These are phyloP conservation scores for Oncorhynchus tshawytscha DNA, from an alignment of 2,113 vertebrate genomes.

Conservation along the genomic window DNA sequence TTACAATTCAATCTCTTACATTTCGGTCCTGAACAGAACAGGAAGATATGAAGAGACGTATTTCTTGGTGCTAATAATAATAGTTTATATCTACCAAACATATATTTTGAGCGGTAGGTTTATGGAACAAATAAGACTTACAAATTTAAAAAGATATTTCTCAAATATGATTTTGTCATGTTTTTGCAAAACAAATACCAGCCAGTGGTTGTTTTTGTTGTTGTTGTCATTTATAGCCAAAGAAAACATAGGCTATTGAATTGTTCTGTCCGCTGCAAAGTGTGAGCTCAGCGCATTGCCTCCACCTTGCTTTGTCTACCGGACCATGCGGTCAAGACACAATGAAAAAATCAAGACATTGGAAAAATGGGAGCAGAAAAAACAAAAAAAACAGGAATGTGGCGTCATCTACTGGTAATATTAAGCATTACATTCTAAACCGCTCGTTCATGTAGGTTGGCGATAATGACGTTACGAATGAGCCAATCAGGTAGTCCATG, in stretches of 20 bases:
- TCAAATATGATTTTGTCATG: background rate
- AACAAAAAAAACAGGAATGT: background rate
- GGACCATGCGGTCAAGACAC: conserved; percentile 44
- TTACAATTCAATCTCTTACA: background rate
- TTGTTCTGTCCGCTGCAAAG: background rate
- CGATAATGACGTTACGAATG: no score
- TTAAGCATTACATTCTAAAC: conserved; percentile 23
- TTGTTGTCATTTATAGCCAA: background rate
- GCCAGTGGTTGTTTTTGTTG: background rate
- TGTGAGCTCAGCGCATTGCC: background rate
- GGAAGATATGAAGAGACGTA: background rate
- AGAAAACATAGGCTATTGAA: no score
- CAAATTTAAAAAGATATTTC: background rate
- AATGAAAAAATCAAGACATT: conserved; percentile 14
- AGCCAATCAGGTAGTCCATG: no score
- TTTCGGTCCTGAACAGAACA: background rate
- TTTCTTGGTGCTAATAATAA: background rate
- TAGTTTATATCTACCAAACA: no score
- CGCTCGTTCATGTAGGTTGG: no score
- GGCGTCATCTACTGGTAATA: conserved; percentile 49
- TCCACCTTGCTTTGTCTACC: conserved; percentile 4
- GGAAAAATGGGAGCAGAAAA: background rate
- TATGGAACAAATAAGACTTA: background rate
- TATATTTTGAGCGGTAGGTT: no score
- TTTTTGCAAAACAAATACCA: background rate